Evolutionary conservation across 2,113 vertebrate species (phyloP), one percentile per base, ranked within the genome.

Genomic region (Neolamprologus variostigma): DNA sequence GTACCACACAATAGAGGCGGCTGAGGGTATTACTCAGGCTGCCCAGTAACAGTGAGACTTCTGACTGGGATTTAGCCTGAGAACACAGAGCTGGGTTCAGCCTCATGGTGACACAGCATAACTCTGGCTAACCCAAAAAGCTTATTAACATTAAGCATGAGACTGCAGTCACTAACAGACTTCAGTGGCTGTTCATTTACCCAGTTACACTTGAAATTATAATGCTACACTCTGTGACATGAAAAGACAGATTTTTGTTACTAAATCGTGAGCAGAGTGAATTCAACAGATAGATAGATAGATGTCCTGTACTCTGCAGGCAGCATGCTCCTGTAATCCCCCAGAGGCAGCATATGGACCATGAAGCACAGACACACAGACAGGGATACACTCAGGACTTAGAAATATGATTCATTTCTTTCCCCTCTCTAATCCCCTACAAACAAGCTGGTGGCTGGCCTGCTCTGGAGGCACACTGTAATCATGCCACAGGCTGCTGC

Each of bases 321-420:
- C 90, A 47, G 37, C 14, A 26, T 87, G 23, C 50, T 81, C 37
- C 89, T 89, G 66, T 96, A 96, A 96, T 96, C 96, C 93, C 33
- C 88, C 79, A 61, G 83, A 83, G 59, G 91, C 84, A 95, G 85
- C 95, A 95, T 95, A 95, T 96, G 93, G 94, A 85, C 88, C 37
- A 17, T 42, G 90, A 40, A 87, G 90, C 92, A 82, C 88, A 86
- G 91, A 93, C 91, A 94, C 83, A 91, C 86, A 85, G 88, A 95
- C 87, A 89, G 78, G 89, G 89, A 94, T 83, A 92, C 89, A 95
- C 89, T 90, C 90, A 93, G 94, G 94, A 95, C 91, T 94, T 96
- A 95, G 90, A 94, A 96, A 96, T 96, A 96, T 96, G 95, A 96
- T 96, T 96, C 94, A 96, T 96, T 96, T 96, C 93, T 96, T 95